Evolutionary conservation across 2,797 vertebrate genomes (phyloP).

Genomic region (Monodelphis domestica): DNA sequence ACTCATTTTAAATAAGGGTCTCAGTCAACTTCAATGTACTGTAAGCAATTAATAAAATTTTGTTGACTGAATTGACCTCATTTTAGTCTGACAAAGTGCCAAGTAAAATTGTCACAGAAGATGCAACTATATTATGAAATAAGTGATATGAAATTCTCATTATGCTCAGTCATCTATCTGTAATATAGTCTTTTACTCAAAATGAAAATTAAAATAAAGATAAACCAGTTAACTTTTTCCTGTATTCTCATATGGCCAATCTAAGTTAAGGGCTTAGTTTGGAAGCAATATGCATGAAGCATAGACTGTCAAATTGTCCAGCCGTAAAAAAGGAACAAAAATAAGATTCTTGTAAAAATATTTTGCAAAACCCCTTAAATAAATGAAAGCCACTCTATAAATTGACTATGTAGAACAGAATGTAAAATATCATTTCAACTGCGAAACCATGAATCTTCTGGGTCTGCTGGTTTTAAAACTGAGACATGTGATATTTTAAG

Average conservation of each 20-base stretch:
- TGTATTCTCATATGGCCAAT: not conserved
- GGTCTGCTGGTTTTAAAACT: not conserved
- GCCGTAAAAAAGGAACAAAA: not conserved
- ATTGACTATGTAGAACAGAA: conserved; percentile 33
- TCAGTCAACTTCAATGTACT: not conserved
- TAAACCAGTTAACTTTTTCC: not conserved
- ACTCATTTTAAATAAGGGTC: not conserved
- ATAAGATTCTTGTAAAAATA: not conserved
- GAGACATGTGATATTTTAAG: conserved; percentile 20
- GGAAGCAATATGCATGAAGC: not conserved
- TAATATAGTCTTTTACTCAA: not conserved
- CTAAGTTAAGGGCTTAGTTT: not conserved
- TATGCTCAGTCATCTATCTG: not conserved
- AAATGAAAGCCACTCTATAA: not conserved
- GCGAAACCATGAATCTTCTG: not conserved
- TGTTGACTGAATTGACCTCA: not conserved
- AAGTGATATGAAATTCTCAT: not conserved
- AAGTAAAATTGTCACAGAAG: not conserved
- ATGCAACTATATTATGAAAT: not conserved
- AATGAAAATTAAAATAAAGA: not conserved
- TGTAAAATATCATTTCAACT: not conserved
- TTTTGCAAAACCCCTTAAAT: not conserved
- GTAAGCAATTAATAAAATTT: not conserved
- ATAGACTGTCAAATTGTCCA: not conserved
- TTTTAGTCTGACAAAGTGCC: not conserved